Conservation (phyloP, 2,113 vertebrate species). For the Nothoprocta pentlandii region DNA sequence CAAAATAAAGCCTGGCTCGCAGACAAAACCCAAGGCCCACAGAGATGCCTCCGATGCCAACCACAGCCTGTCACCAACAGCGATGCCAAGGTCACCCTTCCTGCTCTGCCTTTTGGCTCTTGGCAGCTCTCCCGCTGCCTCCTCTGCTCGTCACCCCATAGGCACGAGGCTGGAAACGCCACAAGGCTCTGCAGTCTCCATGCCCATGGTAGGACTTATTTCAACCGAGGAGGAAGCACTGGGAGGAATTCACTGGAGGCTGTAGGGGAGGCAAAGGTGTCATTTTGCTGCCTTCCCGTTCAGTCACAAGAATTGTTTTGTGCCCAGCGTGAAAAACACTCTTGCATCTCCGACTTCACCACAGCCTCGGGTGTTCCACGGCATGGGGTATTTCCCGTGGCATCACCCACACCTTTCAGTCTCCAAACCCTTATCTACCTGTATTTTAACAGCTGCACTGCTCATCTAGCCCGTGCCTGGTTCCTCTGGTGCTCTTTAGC, state of each 20-base stretch:
- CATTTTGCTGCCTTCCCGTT: neutral
- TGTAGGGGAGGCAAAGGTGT: neutral
- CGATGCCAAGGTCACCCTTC: neutral
- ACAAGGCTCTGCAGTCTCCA: neutral
- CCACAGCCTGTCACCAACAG: neutral
- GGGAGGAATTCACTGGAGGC: neutral
- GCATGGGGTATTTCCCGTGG: neutral
- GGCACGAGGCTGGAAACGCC: neutral
- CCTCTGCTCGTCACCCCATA: neutral
- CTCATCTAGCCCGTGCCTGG: neutral
- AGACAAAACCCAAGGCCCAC: too few species aligned
- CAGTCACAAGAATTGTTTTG: neutral
- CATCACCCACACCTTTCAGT: neutral
- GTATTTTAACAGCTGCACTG: accelerated
- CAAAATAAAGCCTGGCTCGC: too few species aligned
- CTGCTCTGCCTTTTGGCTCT: neutral
- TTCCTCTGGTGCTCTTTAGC: neutral
- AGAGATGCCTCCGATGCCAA: neutral
- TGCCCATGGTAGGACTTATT: neutral
- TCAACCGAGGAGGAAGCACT: neutral
- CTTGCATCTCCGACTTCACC: neutral
- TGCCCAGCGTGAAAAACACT: neutral
- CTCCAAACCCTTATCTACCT: neutral
- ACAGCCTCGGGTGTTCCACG: neutral
- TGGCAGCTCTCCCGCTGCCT: neutral